A percentile compares a stretch with the other conserved stretches of the same genome.
These are phyloP conservation scores for Orthonychiurus folsomi DNA, from an alignment of 2,888 invertebrate genomes.

Conservation along the genomic window DNA sequence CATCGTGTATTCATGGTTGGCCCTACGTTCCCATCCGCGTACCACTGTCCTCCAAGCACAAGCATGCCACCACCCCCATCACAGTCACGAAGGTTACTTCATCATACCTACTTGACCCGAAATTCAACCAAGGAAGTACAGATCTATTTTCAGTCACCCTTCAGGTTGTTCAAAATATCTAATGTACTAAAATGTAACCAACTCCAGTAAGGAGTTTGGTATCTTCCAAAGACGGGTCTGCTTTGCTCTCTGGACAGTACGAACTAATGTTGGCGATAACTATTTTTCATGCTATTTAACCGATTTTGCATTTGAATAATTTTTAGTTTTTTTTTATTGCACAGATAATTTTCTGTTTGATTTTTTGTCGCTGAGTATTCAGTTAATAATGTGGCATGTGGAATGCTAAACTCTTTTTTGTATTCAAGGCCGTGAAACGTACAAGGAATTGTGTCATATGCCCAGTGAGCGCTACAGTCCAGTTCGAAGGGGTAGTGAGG, in stretches of 20 bases:
- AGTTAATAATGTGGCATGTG: neutral
- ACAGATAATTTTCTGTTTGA: constrained; percentile 15
- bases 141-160: constrained; percentile 35
- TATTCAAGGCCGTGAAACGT: constrained; percentile 49
- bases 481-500: constrained; percentile 80
- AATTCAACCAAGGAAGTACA: constrained; percentile 40
- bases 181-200: no score
- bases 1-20: constrained; percentile 36
- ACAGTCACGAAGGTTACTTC: constrained; percentile 34
- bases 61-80: constrained; percentile 33
- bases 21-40: constrained; percentile 31
- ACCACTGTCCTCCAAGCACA: constrained; percentile 21
- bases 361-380: neutral
- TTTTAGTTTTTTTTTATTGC: constrained; percentile 21
- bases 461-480: constrained; percentile 75
- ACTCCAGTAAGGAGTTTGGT: no score
- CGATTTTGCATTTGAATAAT: no score
- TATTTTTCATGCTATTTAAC: no score
- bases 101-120: constrained; percentile 36
- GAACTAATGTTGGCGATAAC: no score
- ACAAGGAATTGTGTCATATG: constrained; percentile 52
- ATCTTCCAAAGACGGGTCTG: no score
- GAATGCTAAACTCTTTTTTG: neutral
- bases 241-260: no score
- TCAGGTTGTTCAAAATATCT: constrained; percentile 24